Conservation (phyloP, 2,113 vertebrate genomes). For the Pangasianodon gigas region DNA sequence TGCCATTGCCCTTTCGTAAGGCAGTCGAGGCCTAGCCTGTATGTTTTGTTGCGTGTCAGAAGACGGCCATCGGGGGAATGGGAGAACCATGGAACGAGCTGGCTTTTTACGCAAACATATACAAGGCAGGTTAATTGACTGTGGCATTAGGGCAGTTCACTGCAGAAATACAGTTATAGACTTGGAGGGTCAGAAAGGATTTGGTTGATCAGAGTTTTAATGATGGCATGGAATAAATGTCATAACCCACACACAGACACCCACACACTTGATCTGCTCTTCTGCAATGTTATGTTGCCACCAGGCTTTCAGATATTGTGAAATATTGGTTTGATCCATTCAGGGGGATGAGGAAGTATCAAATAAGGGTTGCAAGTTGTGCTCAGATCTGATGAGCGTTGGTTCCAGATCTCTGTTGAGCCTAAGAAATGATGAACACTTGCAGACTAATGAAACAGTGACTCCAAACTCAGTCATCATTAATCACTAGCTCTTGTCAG, state of each 20-base stretch:
- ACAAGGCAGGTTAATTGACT: conserved; percentile 54
- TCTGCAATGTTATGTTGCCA: neutral
- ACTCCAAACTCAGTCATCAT: conserved; percentile 79
- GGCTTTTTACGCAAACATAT: conserved; percentile 51
- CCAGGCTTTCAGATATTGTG: neutral
- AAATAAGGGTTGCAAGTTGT: neutral
- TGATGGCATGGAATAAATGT: neutral
- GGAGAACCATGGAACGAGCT: neutral
- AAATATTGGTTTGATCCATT: neutral
- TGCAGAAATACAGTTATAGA: conserved; percentile 40
- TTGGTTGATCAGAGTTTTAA: conserved; percentile 34
- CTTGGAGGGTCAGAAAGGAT: conserved; percentile 33
- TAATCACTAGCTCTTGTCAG: conserved; percentile 75
- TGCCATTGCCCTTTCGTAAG: conserved; percentile 64
- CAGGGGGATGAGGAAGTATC: neutral
- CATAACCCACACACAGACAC: neutral
- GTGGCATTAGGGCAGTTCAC: conserved; percentile 56
- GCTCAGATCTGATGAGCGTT: neutral
- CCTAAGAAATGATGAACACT: conserved; percentile 41
- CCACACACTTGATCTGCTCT: neutral
- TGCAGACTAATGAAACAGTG: conserved; percentile 63
- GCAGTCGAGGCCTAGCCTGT: conserved; percentile 4
- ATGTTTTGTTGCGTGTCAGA: conserved; percentile 51
- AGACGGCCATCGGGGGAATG: neutral
- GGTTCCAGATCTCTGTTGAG: conserved; percentile 28